These are phyloP conservation scores for Plebejus anna DNA, from an alignment of 2,888 invertebrate genomes.

Conservation along the genomic window DNA sequence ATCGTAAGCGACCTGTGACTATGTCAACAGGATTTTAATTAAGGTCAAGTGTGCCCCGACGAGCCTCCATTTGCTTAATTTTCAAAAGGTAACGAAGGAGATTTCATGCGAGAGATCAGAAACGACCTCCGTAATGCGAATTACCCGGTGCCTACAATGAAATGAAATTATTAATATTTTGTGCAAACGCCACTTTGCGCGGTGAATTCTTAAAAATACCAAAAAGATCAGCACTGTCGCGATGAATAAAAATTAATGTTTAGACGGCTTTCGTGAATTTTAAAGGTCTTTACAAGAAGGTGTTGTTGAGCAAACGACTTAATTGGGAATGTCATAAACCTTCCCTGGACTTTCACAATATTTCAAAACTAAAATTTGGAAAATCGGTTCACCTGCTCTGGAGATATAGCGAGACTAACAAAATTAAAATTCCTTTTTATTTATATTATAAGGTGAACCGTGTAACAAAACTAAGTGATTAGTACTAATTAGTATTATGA, in stretches of 20 bases:
- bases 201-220: not conserved
- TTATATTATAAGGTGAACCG: too few relatives aligned
- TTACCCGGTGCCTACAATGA: slow-evolving; percentile 20
- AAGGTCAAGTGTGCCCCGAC: slow-evolving; percentile 21
- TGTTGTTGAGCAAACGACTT: not conserved
- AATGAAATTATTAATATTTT: slow-evolving; percentile 26
- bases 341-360: too few relatives aligned
- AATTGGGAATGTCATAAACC: not conserved
- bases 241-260: slow-evolving; percentile 7
- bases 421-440: too few relatives aligned
- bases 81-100: slow-evolving; percentile 30
- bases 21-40: slow-evolving; percentile 9
- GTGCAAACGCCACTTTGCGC: slow-evolving; percentile 15
- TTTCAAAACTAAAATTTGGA: too few relatives aligned
- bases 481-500: too few relatives aligned
- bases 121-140: slow-evolving; percentile 25
- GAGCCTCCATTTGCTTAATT: slow-evolving; percentile 31
- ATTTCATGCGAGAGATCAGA: slow-evolving; percentile 29
- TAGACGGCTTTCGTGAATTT: not conserved
- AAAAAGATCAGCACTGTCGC: not conserved
- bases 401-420: too few relatives aligned
- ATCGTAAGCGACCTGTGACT: not conserved
- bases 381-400: too few relatives aligned
- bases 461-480: too few relatives aligned
- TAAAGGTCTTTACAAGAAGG: not conserved